Conservation (phyloP, 1,140 invertebrate genomes). For the Drusus annulatus region DNA sequence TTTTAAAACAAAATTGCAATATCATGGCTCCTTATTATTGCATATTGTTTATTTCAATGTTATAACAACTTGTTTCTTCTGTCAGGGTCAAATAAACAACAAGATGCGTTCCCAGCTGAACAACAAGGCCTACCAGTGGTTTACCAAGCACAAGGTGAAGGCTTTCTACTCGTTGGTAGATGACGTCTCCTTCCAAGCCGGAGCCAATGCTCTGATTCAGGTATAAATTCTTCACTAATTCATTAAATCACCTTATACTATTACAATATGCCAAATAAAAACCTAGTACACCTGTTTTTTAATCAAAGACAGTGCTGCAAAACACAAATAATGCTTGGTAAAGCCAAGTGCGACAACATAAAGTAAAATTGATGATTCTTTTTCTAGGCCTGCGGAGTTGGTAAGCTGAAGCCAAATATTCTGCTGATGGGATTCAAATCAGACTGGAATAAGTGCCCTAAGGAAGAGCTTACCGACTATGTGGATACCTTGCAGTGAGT, state of each 20-base stretch:
- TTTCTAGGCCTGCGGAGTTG: slow-evolving; percentile 81
- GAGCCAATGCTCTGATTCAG: slow-evolving; percentile 82
- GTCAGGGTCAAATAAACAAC: slow-evolving; percentile 71
- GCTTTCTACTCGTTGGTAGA: slow-evolving; percentile 92
- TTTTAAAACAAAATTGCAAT: no score
- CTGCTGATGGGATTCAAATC: slow-evolving; percentile 93
- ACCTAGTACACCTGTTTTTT: no score
- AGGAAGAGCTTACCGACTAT: slow-evolving; percentile 84
- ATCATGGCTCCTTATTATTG: no score
- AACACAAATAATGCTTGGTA: no score
- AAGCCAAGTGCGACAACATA: no score
- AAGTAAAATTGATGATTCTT: neutral
- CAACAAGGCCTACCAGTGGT: slow-evolving; percentile 82
- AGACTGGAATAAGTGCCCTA: slow-evolving; percentile 87
- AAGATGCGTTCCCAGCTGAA: slow-evolving; percentile 71
- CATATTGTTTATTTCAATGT: no score
- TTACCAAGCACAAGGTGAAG: slow-evolving; percentile 88
- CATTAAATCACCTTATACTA: no score
- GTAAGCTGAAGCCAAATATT: slow-evolving; percentile 92
- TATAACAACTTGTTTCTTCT: no score
- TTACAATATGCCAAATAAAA: no score
- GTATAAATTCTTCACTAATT: slow-evolving; percentile 58
- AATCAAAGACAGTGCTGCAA: no score
- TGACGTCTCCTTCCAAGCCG: slow-evolving; percentile 83
- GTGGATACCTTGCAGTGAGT: slow-evolving; percentile 95